phyloP scores from a whole-genome alignment of 1,140 invertebrate genomes.

The Anagrus nilaparvatae region DNA sequence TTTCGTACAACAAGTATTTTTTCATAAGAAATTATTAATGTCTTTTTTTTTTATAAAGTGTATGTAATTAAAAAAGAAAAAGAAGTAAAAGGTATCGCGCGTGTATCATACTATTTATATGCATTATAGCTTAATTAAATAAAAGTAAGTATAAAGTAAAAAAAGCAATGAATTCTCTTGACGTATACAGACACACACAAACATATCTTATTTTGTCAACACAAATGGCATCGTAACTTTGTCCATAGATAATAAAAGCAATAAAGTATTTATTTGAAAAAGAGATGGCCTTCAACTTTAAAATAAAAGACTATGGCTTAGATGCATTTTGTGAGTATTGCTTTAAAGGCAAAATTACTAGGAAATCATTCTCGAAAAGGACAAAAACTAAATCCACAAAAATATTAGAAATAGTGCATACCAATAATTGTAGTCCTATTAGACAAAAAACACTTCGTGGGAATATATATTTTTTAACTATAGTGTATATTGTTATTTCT shows the following conservation, averaged over 20 bases:
- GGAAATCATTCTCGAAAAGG: slow-evolving; percentile 14
- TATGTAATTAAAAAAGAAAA: slow-evolving; percentile 7
- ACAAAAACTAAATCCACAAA: neutral
- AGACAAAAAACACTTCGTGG: slow-evolving; percentile 16
- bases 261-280: slow-evolving; percentile 8
- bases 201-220: slow-evolving; percentile 7
- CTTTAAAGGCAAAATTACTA: slow-evolving; percentile 18
- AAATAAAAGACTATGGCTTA: slow-evolving; percentile 1
- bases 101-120: neutral
- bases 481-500: neutral
- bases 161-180: neutral
- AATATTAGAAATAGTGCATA: slow-evolving; percentile 7
- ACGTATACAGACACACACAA: no score
- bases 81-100: neutral
- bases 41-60: no score
- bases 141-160: no score
- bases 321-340: slow-evolving; percentile 19
- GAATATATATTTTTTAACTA: slow-evolving; percentile 12
- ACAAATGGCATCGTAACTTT: slow-evolving; percentile 12
- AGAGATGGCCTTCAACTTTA: neutral
- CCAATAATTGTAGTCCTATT: slow-evolving; percentile 12
- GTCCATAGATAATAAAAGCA: slow-evolving; percentile 3
- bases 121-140: no score
- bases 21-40: no score
- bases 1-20: no score